These are phyloP conservation scores for Oxyteleia sp. DNA, from an alignment of 2,888 invertebrate species.

Conservation along the genomic window DNA sequence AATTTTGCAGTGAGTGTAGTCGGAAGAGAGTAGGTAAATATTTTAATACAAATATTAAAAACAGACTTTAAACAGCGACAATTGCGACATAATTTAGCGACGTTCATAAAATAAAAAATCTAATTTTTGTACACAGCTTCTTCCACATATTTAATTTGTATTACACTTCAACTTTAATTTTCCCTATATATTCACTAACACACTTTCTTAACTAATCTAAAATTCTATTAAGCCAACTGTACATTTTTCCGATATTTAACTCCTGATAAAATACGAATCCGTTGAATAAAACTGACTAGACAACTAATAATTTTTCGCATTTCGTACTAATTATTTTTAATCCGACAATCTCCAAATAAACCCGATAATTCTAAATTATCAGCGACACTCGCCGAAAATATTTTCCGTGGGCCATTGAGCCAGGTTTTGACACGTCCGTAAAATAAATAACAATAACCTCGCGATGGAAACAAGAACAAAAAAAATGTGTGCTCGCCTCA, in stretches of 20 bases:
- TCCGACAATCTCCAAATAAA: neutral
- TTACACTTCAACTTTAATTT: too few relatives aligned
- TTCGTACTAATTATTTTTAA: neutral
- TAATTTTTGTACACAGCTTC: too few relatives aligned
- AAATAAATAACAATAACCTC: slow-evolving; percentile 52
- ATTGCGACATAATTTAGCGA: too few relatives aligned
- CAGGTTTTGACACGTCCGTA: neutral
- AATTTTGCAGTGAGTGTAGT: too few relatives aligned
- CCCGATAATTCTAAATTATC: slow-evolving; percentile 19
- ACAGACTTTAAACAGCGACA: too few relatives aligned
- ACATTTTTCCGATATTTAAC: neutral
- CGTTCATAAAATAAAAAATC: too few relatives aligned
- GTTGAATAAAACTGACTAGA: neutral
- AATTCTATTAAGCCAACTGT: too few relatives aligned
- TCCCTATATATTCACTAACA: too few relatives aligned
- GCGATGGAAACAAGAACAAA: slow-evolving; percentile 6
- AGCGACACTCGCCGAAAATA: slow-evolving; percentile 16
- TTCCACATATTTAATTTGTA: too few relatives aligned
- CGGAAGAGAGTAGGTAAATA: too few relatives aligned
- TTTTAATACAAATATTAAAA: too few relatives aligned
- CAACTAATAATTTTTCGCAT: neutral
- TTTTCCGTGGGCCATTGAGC: neutral
- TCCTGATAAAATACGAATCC: neutral
- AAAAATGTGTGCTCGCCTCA: slow-evolving; percentile 13
- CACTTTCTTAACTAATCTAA: too few relatives aligned